Conservation (phyloP, 2,888 invertebrate species). For the Drosophila leonis region DNA sequence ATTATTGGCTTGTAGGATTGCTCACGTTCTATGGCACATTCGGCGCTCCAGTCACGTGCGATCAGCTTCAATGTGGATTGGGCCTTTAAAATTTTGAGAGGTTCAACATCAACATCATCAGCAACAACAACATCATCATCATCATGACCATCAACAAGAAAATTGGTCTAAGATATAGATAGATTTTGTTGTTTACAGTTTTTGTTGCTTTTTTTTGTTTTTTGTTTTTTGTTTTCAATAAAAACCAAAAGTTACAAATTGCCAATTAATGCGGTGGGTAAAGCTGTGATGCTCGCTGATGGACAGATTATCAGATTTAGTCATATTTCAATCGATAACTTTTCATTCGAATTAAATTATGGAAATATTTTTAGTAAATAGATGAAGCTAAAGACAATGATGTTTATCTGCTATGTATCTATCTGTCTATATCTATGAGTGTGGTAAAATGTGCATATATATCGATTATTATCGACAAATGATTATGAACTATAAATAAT, state of each 20-base stretch:
- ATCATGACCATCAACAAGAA: slow-evolving; percentile 60
- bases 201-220: slow-evolving; percentile 8
- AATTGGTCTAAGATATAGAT: slow-evolving; percentile 53
- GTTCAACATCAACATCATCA: slow-evolving; percentile 83
- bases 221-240: neutral
- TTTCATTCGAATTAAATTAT: too few species aligned
- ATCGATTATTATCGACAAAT: too few species aligned
- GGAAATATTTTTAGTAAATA: too few species aligned
- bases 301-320: neutral
- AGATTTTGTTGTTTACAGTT: slow-evolving; percentile 15
- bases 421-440: neutral
- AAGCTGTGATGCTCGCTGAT: neutral
- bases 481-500: too few species aligned
- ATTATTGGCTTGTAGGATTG: slow-evolving; percentile 96
- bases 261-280: neutral
- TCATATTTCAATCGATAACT: neutral
- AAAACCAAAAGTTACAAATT: neutral
- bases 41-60: slow-evolving; percentile 97
- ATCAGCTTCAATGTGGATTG: slow-evolving; percentile 97
- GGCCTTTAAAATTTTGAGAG: slow-evolving; percentile 88
- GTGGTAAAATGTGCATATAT: too few species aligned
- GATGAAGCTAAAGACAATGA: neutral
- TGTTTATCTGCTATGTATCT: neutral
- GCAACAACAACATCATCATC: slow-evolving; percentile 76
- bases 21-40: slow-evolving; percentile 92